Evolutionary conservation across 1,140 invertebrate species (phyloP), one percentile per base, ranked within the genome.

Genomic region (Zaprionus gabonicus): DNA sequence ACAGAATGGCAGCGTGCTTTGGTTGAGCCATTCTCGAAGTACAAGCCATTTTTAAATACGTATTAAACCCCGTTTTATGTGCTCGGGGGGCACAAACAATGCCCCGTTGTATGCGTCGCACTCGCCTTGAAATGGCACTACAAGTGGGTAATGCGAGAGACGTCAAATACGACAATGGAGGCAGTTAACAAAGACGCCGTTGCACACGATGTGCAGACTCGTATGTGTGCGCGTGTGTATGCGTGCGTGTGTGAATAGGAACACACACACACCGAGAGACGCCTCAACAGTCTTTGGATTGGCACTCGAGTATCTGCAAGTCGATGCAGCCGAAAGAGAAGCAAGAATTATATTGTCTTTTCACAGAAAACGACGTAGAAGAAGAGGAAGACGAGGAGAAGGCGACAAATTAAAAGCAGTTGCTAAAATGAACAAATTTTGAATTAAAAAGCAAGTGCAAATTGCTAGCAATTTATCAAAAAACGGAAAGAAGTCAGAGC

Each of bases 161-260:
- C 41, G 41, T 46, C 41, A 46, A 46, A 46, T 46, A 17, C 41
- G 41, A 46, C 41, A 46, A 46, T 46, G 41, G 41, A 46, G 41
- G 41, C 41, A 46, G 41, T 46, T 46, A 46, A 46, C 41, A 46
- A 46, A 46, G 41, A 46, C 41, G 74, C 82, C 82, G 82, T 70
- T 82, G 80, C 80, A 82, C 73, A 72, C 66, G 34, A 13, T 65
- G 59, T 59, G 38, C 13, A 20, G 20, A 20, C 20, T 20, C 20
- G 20, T 20, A 44, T 55, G 27, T 41, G 20, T 67, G 17, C 23
- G 55, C 53, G 41, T 70, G 9, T 38, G 36, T 44, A 20, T 20
- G 20, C 20, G 20, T 20, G 20, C 20, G 17, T 44, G n/a, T 58
- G 31, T 34, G 31, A 34, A 34, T 34, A 10, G 2, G 7, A 25